A percentile compares a stretch with the other conserved stretches of the same genome.
Conservation (phyloP, 2,888 invertebrate species). For the Kuschelorhynchus macadamiae region DNA sequence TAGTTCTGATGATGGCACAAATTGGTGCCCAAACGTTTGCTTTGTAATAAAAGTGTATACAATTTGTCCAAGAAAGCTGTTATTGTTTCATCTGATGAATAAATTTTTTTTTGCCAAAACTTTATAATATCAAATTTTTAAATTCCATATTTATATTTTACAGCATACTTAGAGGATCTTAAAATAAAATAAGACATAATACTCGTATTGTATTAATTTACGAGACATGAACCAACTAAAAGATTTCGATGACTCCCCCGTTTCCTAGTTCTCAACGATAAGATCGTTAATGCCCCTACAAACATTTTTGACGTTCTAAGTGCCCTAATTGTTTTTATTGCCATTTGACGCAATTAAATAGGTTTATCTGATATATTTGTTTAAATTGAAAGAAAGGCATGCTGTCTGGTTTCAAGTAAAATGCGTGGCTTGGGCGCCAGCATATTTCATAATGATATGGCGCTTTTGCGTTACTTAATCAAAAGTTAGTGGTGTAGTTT, state of each 20-base stretch:
- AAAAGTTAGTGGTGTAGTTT: no score
- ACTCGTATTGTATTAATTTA: conserved; percentile 33
- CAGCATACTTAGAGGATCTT: no score
- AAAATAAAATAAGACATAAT: conserved; percentile 14
- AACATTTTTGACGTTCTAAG: conserved; percentile 43
- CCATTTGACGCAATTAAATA: conserved; percentile 52
- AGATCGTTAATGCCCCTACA: conserved; percentile 24
- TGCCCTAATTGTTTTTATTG: conserved; percentile 54
- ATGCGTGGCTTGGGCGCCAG: conserved; percentile 38
- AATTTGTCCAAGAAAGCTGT: no score
- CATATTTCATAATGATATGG: conserved; percentile 30
- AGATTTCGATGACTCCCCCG: conserved; percentile 28
- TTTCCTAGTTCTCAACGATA: conserved; percentile 25
- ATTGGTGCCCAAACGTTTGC: no score
- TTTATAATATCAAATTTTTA: no score
- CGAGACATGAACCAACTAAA: conserved; percentile 24
- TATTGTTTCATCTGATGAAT: no score
- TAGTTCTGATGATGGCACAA: no score
- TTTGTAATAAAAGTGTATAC: no score
- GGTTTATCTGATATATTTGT: conserved; percentile 42
- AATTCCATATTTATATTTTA: no score
- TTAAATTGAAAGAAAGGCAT: conserved; percentile 25
- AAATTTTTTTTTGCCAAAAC: no score
- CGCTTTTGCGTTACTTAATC: no score
- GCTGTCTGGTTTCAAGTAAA: conserved; percentile 33